Evolutionary conservation across 2,888 invertebrate species (phyloP), one percentile per base, ranked within the genome.

Genomic region (Perdita meconis): DNA sequence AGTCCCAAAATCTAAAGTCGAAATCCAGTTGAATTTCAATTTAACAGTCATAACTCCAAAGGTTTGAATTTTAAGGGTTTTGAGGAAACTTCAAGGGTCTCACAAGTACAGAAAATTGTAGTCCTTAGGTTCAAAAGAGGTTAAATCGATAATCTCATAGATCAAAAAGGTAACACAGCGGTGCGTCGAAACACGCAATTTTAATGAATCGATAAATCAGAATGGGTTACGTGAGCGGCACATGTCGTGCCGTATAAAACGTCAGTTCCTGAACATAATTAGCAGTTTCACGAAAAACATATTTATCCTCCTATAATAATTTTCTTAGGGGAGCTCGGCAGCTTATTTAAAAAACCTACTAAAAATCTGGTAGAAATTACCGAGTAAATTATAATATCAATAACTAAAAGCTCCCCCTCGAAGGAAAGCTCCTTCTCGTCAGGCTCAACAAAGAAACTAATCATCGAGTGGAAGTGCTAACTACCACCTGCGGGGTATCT

Each of bases 221-320:
- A 30, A 57, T 38, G 56, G 50, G 40, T 64, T 64, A 64, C 71
- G 71, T 71, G 71, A 60, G 68, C 60, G n/a, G n/a, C 66, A 67
- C 66, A 57, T 57, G 66, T 44, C 57, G 66, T 47, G 47, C 36
- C 30, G 56, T 47, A 66, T 66, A 47, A 66, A 66, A 57, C 12
- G 47, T 24, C 22, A 30, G 24, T 13, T n/a, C 36, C 36, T 36
- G 19, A 6, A 13, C 13, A 55, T 36, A 56, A 56, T 66, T 56
- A 34, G 30, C 42, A 6, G 36, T 26, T 34, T n/a, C n/a, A n/a
- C n/a, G 40, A 16, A 16, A 10, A 8, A 22, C n/a, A n/a, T 26
- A 53, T 40, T 64, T 64, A 53, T 42, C 30, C 24, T 42, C 40
- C 4, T 26, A n/a, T 66, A 30, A 34, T 55, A 47, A 56, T 42